Percentiles rank a stretch among this genome's conserved stretches.
These are phyloP conservation scores for Drosophila nigrodunni DNA, from an alignment of 1,140 invertebrate species.

Conservation along the genomic window DNA sequence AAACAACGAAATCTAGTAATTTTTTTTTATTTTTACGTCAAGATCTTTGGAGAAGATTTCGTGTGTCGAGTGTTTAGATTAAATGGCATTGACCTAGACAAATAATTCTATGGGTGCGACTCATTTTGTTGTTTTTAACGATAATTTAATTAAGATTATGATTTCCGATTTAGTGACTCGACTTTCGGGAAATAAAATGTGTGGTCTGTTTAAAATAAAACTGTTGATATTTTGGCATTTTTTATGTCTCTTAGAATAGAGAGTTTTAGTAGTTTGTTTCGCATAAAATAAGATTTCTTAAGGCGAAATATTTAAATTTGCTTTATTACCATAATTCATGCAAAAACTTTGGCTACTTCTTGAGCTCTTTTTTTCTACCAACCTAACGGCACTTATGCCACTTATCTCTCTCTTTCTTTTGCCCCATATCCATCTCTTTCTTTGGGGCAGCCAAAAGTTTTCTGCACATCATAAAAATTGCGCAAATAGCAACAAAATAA, in stretches of 20 bases:
- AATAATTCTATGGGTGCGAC: slow-evolving; percentile 47
- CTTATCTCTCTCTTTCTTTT: slow-evolving; percentile 46
- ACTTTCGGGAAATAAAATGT: neutral
- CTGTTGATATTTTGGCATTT: neutral
- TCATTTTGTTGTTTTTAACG: slow-evolving; percentile 16
- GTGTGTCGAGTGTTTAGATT: slow-evolving; percentile 17
- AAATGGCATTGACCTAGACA: slow-evolving; percentile 41
- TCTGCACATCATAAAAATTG: slow-evolving; percentile 66
- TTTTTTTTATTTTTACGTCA: neutral
- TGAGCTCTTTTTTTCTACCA: slow-evolving; percentile 37
- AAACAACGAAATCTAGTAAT: neutral
- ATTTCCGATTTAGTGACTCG: neutral
- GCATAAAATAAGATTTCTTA: neutral
- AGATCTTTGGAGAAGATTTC: slow-evolving; percentile 30
- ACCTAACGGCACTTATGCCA: slow-evolving; percentile 67
- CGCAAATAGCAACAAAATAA: slow-evolving; percentile 66
- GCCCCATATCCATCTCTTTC: neutral
- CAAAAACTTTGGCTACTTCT: slow-evolving; percentile 49
- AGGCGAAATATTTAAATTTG: neutral
- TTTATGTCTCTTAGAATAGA: neutral
- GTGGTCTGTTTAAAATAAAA: no score
- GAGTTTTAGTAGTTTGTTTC: neutral
- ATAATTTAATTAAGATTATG: neutral
- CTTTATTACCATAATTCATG: slow-evolving; percentile 50
- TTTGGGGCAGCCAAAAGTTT: slow-evolving; percentile 54